Percentiles rank a stretch among this genome's conserved stretches.
phyloP scores from a whole-genome alignment of 2,797 vertebrate genomes.

The Allobates femoralis region DNA sequence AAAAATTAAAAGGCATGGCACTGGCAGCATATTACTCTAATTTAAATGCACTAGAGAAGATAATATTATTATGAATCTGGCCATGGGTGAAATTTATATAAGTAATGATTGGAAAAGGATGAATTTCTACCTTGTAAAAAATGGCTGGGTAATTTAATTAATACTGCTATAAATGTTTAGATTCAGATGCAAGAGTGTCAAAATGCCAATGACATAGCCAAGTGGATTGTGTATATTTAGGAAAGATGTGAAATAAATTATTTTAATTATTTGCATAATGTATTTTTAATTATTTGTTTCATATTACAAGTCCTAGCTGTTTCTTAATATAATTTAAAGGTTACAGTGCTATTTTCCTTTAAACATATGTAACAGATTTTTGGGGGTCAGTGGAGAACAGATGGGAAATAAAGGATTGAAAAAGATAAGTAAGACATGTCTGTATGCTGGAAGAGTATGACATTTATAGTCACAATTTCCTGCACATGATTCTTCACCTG shows the following conservation, averaged over 20 bases:
- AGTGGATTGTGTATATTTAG: not conserved
- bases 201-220: not conserved
- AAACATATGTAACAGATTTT: too few relatives aligned
- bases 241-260: not conserved
- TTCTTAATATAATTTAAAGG: too few relatives aligned
- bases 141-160: conserved; percentile 82
- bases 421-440: too few relatives aligned
- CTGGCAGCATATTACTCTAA: conserved; percentile 75
- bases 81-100: conserved; percentile 85
- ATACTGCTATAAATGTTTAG: conserved; percentile 28
- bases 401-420: too few relatives aligned
- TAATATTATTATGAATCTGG: conserved; percentile 83
- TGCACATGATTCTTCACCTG: too few relatives aligned
- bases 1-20: conserved; percentile 78
- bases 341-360: too few relatives aligned
- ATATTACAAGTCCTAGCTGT: not conserved
- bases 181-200: conserved; percentile 1
- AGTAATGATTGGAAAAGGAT: conserved; percentile 76
- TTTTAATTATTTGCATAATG: not conserved
- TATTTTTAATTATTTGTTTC: not conserved
- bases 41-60: conserved; percentile 81
- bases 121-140: conserved; percentile 76
- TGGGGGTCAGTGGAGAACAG: too few relatives aligned
- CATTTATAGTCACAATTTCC: too few relatives aligned
- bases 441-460: too few relatives aligned